Evolutionary conservation across 2,797 vertebrate species (phyloP).

Genomic region (Macropus fuliginosus): DNA sequence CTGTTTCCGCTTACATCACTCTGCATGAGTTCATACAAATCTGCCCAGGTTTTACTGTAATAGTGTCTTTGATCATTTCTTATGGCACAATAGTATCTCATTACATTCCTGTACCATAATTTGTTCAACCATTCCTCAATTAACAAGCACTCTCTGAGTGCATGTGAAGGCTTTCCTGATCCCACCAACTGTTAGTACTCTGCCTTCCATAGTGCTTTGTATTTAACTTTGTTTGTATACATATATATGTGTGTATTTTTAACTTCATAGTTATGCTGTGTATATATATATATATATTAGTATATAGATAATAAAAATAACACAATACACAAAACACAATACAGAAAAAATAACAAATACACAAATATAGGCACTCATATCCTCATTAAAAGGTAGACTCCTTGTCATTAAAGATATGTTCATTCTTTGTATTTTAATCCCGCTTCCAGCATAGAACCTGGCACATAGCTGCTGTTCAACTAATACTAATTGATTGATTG

Average conservation of each 20-base stretch:
- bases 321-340: too few relatives aligned
- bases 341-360: too few relatives aligned
- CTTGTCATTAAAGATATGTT: neutral
- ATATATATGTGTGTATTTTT: neutral
- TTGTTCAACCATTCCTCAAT: neutral
- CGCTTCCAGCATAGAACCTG: neutral
- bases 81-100: neutral
- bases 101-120: neutral
- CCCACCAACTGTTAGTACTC: neutral
- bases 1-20: neutral
- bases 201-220: neutral
- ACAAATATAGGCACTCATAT: neutral
- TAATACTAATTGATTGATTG: neutral
- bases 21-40: neutral
- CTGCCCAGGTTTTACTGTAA: neutral
- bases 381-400: neutral
- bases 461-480: neutral
- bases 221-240: neutral
- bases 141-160: neutral
- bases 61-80: neutral
- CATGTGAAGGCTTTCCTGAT: neutral
- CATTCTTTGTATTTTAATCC: neutral
- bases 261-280: neutral
- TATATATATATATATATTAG: neutral
- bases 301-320: neutral